phyloP scores from a whole-genome alignment of 2,797 vertebrate species.

The Menidia menidia region DNA sequence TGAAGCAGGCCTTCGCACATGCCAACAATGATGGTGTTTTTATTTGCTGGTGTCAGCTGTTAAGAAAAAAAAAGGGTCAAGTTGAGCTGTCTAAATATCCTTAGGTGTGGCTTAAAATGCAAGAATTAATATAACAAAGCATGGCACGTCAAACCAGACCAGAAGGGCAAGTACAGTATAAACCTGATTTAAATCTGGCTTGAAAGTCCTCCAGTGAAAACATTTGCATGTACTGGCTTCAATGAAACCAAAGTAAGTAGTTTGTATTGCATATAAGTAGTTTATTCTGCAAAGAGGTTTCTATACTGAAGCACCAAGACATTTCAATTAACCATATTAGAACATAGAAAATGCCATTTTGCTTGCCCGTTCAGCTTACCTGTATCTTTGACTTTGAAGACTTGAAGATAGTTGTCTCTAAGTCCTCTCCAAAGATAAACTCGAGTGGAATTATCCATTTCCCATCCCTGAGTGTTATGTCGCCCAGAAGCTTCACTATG shows the following conservation, averaged over 20 bases:
- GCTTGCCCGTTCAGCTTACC: slow-evolving; percentile 48
- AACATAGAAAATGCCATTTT: background rate
- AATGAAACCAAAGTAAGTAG: no score
- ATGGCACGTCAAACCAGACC: background rate
- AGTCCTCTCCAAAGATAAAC: slow-evolving; percentile 83
- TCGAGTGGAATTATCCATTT: slow-evolving; percentile 84
- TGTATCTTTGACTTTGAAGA: slow-evolving; percentile 76
- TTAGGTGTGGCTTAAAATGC: background rate
- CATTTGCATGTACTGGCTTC: no score
- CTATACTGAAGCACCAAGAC: no score
- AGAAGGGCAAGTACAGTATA: background rate
- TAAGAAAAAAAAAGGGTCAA: background rate
- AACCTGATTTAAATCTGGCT: background rate
- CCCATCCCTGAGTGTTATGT: slow-evolving; percentile 63
- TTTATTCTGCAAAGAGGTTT: no score
- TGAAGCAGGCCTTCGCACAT: slow-evolving; percentile 82
- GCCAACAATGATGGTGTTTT: slow-evolving; percentile 75
- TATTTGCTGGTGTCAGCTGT: slow-evolving; percentile 69
- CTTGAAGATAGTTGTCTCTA: slow-evolving; percentile 83
- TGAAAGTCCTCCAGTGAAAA: no score
- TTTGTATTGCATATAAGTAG: no score
- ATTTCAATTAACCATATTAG: no score
- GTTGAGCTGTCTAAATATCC: slow-evolving; percentile 5
- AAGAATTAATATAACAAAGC: background rate
- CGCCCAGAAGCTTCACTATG: slow-evolving; percentile 80